A percentile compares a stretch with the other conserved stretches of the same genome.
Evolutionary conservation across 2,797 vertebrate species (phyloP).

Genomic region (Rhinella marina): DNA sequence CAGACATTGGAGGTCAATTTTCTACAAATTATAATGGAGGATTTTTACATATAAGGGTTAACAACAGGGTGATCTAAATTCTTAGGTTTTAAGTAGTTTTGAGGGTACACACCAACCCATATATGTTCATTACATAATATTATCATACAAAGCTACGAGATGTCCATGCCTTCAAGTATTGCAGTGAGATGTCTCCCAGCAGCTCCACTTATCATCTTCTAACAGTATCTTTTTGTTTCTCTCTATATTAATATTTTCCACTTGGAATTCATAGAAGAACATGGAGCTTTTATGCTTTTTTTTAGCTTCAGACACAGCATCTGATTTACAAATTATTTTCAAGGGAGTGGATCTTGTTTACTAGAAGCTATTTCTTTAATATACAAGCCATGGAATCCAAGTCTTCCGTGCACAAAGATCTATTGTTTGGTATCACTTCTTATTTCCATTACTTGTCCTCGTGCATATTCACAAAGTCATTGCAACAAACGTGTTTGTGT

Average conservation of each 20-base stretch:
- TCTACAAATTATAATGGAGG: too few species aligned
- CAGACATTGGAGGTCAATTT: too few species aligned
- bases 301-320: conserved; percentile 15
- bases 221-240: conserved; percentile 30
- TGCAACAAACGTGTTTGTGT: conserved; percentile 47
- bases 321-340: conserved; percentile 30
- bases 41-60: too few species aligned
- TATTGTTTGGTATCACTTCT: conserved; percentile 39
- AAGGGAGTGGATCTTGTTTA: conserved; percentile 42
- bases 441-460: conserved; percentile 52
- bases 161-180: neutral
- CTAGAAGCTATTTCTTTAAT: conserved; percentile 36
- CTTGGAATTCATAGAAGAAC: neutral
- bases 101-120: neutral
- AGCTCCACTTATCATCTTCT: neutral
- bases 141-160: neutral
- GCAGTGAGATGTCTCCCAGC: neutral
- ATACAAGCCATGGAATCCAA: conserved; percentile 47
- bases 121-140: neutral
- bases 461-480: conserved; percentile 40
- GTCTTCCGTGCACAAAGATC: conserved; percentile 40
- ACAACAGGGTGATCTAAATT: too few species aligned
- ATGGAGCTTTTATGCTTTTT: neutral
- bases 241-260: conserved; percentile 39
- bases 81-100: too few species aligned